These are phyloP conservation scores for Protophormia terraenovae DNA, from an alignment of 2,888 invertebrate species.

Conservation along the genomic window DNA sequence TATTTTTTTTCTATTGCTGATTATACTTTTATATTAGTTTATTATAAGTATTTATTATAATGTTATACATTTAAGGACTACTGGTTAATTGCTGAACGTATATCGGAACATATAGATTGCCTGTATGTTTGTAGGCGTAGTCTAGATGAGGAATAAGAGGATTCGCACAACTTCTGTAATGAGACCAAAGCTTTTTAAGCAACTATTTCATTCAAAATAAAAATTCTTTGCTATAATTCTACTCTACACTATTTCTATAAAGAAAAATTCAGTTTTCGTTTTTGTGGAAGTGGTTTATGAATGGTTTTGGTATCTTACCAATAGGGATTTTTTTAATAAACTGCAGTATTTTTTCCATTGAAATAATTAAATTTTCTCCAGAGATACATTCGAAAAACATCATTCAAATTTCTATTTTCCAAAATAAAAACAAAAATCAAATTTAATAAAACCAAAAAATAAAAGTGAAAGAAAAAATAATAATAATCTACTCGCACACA, in stretches of 20 bases:
- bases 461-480: background rate
- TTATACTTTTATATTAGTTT: no score
- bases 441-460: slow-evolving; percentile 15
- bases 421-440: slow-evolving; percentile 37
- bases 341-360: slow-evolving; percentile 68
- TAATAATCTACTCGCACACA: background rate
- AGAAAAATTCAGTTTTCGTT: slow-evolving; percentile 19
- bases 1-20: no score
- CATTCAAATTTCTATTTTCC: slow-evolving; percentile 44
- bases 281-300: slow-evolving; percentile 46
- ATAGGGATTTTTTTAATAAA: slow-evolving; percentile 64
- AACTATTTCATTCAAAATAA: no score
- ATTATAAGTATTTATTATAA: no score
- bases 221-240: background rate
- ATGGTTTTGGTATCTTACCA: slow-evolving; percentile 54
- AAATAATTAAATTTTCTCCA: slow-evolving; percentile 66
- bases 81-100: no score
- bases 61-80: no score
- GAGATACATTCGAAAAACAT: slow-evolving; percentile 51
- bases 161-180: no score
- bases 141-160: no score
- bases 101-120: no score
- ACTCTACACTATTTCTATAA: background rate
- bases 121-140: no score
- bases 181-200: no score